Conservation (phyloP, 2,797 vertebrate genomes). For the Glyptemys insculpta region DNA sequence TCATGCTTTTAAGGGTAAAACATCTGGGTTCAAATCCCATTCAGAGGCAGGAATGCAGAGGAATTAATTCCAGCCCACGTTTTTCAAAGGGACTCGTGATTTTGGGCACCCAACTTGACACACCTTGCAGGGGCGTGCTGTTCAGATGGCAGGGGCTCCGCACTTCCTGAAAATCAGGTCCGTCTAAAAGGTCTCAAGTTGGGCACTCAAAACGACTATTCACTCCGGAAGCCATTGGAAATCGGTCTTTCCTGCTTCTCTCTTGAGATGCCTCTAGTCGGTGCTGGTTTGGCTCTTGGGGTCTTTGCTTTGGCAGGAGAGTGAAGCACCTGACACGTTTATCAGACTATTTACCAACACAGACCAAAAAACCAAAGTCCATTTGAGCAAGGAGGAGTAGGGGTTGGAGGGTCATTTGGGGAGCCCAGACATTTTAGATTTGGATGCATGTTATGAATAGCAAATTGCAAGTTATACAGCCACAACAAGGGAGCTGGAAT, state of each 20-base stretch:
- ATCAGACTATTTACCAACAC: conserved; percentile 10
- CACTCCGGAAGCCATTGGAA: not conserved
- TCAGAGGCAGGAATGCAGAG: not conserved
- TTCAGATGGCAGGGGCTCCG: not conserved
- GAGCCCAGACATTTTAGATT: not conserved
- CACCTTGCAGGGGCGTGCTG: rapidly evolving
- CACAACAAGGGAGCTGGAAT: conserved; percentile 55
- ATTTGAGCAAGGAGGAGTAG: not conserved
- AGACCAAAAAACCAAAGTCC: not conserved
- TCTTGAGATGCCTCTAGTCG: not conserved
- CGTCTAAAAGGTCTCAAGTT: not conserved
- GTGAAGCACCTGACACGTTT: not conserved
- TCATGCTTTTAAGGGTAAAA: not conserved
- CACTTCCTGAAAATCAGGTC: rapidly evolving
- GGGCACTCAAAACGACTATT: rapidly evolving
- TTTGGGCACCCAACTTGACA: not conserved
- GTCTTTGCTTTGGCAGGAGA: not conserved
- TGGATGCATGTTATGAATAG: not conserved
- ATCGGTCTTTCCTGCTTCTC: not conserved
- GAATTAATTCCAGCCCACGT: rapidly evolving
- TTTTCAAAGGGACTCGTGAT: not conserved
- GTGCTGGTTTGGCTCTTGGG: not conserved
- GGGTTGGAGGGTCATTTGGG: conserved; percentile 45
- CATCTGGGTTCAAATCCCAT: not conserved
- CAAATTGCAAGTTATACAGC: not conserved